These are phyloP conservation scores for Nematopogon swammerdamellus DNA, from an alignment of 2,888 invertebrate species.

Conservation along the genomic window DNA sequence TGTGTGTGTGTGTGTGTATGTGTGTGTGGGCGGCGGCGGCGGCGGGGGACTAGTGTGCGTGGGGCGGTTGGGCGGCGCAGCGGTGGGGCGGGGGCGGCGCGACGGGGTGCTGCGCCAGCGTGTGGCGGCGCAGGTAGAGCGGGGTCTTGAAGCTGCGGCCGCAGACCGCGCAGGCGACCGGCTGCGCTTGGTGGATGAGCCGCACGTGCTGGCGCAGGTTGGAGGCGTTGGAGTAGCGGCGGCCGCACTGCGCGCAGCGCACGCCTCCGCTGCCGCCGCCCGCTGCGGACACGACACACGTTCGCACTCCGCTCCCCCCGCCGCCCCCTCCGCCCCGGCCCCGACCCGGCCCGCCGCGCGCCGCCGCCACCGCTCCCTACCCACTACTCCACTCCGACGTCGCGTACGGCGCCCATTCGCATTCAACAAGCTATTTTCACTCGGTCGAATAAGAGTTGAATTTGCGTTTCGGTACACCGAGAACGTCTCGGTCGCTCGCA, in stretches of 20 bases:
- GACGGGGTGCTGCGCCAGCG: conserved; percentile 63
- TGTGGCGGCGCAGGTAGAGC: conserved; percentile 72
- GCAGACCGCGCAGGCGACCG: conserved; percentile 66
- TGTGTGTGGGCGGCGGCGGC: conserved; percentile 33
- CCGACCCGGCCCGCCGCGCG: conserved; percentile 4
- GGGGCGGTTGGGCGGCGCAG: background rate
- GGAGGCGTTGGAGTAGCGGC: conserved; percentile 68
- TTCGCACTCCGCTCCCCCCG: conserved; percentile 7
- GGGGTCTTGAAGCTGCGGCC: conserved; percentile 73
- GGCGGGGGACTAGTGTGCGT: conserved; percentile 28
- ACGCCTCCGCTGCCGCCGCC: conserved; percentile 29
- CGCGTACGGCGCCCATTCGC: conserved; percentile 8
- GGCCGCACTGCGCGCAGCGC: conserved; percentile 66
- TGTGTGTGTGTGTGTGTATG: conserved; percentile 31
- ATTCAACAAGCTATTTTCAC: too few relatives aligned
- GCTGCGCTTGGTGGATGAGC: conserved; percentile 69
- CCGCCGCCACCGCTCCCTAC: background rate
- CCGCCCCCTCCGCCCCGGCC: conserved; percentile 38
- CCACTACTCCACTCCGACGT: conserved; percentile 8
- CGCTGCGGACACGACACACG: conserved; percentile 14
- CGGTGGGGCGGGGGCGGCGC: conserved; percentile 23
- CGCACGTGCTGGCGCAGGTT: conserved; percentile 74
- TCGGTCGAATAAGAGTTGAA: too few relatives aligned
- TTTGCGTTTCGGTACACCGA: too few relatives aligned
- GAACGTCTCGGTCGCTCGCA: too few relatives aligned